Conservation (phyloP, 2,113 vertebrate species). For the Dendropsophus ebraccatus region DNA sequence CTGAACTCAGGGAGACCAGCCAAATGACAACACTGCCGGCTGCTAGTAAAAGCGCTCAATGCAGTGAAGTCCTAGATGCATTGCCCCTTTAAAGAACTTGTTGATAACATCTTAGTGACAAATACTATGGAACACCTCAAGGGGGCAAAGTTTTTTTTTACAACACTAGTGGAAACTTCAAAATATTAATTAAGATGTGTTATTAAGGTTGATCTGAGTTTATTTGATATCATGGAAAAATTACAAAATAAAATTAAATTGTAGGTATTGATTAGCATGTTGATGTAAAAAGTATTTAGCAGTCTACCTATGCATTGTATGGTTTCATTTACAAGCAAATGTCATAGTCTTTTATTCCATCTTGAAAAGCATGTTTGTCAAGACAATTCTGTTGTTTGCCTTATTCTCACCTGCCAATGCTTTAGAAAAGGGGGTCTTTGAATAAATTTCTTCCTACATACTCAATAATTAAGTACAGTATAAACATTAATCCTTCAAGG, state of each 20-base stretch:
- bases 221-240: not conserved
- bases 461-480: constrained; percentile 22
- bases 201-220: not conserved
- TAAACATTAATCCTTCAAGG: constrained; percentile 35
- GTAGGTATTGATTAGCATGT: not conserved
- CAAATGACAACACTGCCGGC: no score
- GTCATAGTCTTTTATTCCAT: not conserved
- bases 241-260: not conserved
- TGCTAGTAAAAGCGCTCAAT: no score
- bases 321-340: not conserved
- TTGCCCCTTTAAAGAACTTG: no score
- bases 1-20: no score
- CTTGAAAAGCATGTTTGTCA: not conserved
- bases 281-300: not conserved
- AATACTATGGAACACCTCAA: no score
- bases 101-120: no score
- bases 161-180: no score
- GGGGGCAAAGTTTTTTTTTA: no score
- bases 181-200: no score
- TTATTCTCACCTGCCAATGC: not conserved
- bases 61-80: no score
- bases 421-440: not conserved
- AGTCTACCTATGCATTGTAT: not conserved
- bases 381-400: not conserved
- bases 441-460: constrained; percentile 2